phyloP scores from a whole-genome alignment of 2,113 vertebrate species.

The Carassius gibelio region DNA sequence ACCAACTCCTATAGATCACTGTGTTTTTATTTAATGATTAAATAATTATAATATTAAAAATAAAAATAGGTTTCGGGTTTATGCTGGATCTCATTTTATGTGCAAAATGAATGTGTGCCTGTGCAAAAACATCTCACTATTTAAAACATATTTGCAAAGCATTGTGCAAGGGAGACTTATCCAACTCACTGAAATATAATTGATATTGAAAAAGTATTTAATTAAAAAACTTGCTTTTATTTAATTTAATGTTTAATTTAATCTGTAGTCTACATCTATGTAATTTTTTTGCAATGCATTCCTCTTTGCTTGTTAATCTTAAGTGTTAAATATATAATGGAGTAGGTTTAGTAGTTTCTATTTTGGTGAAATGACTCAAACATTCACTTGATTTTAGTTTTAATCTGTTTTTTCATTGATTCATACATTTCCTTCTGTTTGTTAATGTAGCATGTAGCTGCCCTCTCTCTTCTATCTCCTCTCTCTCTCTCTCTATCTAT shows the following conservation, averaged over 20 bases:
- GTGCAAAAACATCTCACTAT: neutral
- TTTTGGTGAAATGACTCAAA: neutral
- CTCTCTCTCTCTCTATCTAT: neutral
- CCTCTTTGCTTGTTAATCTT: neutral
- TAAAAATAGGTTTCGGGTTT: no score
- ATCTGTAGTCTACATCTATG: no score
- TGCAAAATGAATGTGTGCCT: no score
- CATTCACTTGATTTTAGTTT: neutral
- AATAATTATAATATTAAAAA: neutral
- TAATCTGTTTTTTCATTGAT: slow-evolving; percentile 29
- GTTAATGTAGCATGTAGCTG: slow-evolving; percentile 41
- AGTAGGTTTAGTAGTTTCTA: neutral
- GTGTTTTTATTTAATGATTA: neutral
- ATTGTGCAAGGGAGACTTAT: no score
- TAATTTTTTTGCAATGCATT: neutral
- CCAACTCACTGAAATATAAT: no score
- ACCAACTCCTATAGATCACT: neutral
- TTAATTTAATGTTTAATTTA: no score
- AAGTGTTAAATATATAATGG: neutral
- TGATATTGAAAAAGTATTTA: no score
- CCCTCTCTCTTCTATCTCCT: neutral
- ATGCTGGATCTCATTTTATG: no score
- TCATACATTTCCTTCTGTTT: slow-evolving; percentile 44
- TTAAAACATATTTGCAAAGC: neutral
- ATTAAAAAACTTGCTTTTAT: no score